Evolutionary conservation across 2,797 vertebrate genomes (phyloP), one percentile per base, ranked within the genome.

Genomic region (Sebastes minor): DNA sequence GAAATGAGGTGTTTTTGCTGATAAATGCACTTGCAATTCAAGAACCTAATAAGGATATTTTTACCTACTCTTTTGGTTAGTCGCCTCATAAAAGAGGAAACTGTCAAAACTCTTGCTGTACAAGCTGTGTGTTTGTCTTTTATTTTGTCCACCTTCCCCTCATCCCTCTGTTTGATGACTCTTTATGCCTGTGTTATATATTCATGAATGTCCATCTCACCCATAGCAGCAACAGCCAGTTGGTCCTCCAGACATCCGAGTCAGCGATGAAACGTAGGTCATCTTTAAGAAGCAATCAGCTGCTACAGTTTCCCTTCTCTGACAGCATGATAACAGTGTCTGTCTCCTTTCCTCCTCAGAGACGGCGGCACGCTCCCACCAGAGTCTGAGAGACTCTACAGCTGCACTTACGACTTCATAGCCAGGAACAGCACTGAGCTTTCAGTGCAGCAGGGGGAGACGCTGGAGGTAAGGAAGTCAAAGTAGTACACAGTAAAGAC

Each of bases 341-440:
- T 7, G 14, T 27, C 6, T 55, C 2, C 13, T 75, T 25, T 32
- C 8, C 9, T 60, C 16, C 18, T 33, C 87, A 96, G 96, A 76
- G 94, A 94, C 12, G 20, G 74, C 38, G 81, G 65, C 27, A 28
- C 52, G 4, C 10, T 82, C 4, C 49, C 83, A 2, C 86, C 87
- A 1, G 81, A 72, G n/a, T n/a, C 85, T 2, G 93, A 82, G 49
- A 92, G 89, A 75, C 38, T 75, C 52, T 94, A 96, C 85, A 91
- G 91, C 60, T 97, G 97, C 91, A 97, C 95, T 13, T 97, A 98
- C 2, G 96, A 97, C 90, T 98, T 98, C 90, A 96, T 96, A 77
- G 97, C 97, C 56, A 94, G 97, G 72, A 98, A 98, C 85, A 96
- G 86, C 94, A 98, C 91, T 1, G 97, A 98, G 88, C 95, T 98